Evolutionary conservation across 1,140 invertebrate species (phyloP), one percentile per base, ranked within the genome.

Genomic region (Ceratina australensis): DNA sequence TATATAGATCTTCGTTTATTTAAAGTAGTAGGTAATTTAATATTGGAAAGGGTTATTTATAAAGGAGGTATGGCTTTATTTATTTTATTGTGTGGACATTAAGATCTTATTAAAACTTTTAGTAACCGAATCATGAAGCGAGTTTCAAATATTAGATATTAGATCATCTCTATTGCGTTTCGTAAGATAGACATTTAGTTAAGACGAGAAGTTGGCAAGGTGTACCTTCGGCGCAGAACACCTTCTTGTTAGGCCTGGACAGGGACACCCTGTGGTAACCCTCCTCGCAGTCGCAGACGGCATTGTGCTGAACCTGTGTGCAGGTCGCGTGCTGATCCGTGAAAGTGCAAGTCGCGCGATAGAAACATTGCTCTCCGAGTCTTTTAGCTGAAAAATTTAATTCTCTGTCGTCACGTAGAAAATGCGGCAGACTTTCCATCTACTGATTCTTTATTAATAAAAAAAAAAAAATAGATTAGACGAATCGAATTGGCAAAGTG

Each of bases 291-390:
- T 96, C 95, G 91, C 96, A 97, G 83, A 96, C 94, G 49, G 96
- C 96, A 89, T 97, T 97, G 93, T 97, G 96, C 86, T 96, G 94
- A 85, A 97, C 94, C 91, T 97, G 96, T 65, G 95, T 94, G 89
- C 96, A 97, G 18, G 95, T 95, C 67, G 96, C 94, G 92, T 97
- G 95, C 76, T 95, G 94, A 90, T 97, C 96, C 86, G 94, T 93
- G 85, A 94, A 96, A 80, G 93, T 93, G 89, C 96, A 97, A 56
- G 96, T 95, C 90, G 96, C 94, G 82, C 95, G 93, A 89, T 97
- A 97, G 90, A 96, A 96, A 90, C 96, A 97, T 90, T 96, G 96
- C 88, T 97, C 96, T 65, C 96, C 96, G 85, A 97, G 92, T 90
- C 94, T 95, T 92, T 96, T 96, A 47, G 96, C 96, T 97, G 91